These are phyloP conservation scores for Hemithea aestivaria DNA, from an alignment of 2,888 invertebrate genomes.

Conservation along the genomic window DNA sequence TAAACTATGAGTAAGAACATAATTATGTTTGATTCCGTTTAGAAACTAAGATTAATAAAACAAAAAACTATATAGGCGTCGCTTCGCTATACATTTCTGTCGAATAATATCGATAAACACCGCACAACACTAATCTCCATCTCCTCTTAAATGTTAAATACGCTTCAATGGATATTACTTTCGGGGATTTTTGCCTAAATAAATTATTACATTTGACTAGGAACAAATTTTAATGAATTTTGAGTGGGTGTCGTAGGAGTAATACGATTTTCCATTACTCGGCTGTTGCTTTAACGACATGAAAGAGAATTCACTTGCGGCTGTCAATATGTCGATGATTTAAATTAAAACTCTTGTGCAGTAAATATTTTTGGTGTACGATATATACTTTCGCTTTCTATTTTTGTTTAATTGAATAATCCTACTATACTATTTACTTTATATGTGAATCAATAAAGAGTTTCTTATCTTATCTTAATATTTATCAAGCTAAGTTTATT, in stretches of 20 bases:
- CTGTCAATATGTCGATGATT: constrained; percentile 33
- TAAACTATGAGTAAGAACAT: too few relatives aligned
- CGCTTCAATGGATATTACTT: constrained; percentile 74
- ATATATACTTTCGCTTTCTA: too few relatives aligned
- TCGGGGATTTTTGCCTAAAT: constrained; percentile 74
- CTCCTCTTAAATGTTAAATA: constrained; percentile 58
- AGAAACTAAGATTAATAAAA: too few relatives aligned
- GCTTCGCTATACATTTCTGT: too few relatives aligned
- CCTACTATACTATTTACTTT: too few relatives aligned
- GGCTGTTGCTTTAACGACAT: constrained; percentile 53
- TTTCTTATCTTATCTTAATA: too few relatives aligned
- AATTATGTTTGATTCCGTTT: too few relatives aligned
- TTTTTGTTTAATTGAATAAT: too few relatives aligned
- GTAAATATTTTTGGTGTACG: constrained; percentile 1
- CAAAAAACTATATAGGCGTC: too few relatives aligned
- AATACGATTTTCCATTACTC: constrained; percentile 53
- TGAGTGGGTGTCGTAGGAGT: constrained; percentile 47
- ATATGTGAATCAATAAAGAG: too few relatives aligned
- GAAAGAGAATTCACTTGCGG: constrained; percentile 59
- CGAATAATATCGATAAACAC: constrained; percentile 13
- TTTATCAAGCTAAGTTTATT: too few relatives aligned
- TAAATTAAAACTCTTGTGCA: neutral
- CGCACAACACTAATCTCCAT: constrained; percentile 37
- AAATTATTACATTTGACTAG: constrained; percentile 74
- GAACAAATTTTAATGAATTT: constrained; percentile 75